phyloP scores from a whole-genome alignment of 2,888 invertebrate genomes.

The Hofmannophila pseudospretella region DNA sequence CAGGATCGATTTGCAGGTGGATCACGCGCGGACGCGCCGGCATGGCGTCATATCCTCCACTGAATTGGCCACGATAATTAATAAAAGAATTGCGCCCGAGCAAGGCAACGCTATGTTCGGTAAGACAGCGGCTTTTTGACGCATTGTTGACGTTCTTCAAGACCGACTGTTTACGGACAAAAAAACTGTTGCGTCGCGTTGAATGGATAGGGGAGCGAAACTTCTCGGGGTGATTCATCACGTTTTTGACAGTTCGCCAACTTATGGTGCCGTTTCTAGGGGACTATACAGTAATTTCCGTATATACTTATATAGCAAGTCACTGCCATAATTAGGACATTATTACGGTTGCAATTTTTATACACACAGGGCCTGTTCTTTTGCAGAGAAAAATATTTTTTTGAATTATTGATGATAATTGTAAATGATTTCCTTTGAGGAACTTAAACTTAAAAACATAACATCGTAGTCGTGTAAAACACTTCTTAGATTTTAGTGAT shows the following conservation, averaged over 20 bases:
- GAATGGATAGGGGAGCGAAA: slow-evolving; percentile 5
- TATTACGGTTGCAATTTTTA: no score
- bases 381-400: no score
- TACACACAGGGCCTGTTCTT: no score
- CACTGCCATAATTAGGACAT: no score
- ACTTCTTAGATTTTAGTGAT: no score
- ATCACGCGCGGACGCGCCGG: slow-evolving; percentile 60
- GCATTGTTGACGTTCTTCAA: slow-evolving; percentile 49
- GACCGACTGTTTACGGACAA: slow-evolving; percentile 23
- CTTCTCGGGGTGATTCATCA: slow-evolving; percentile 17
- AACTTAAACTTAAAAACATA: no score
- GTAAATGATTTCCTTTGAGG: no score
- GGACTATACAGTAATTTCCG: slow-evolving; percentile 4
- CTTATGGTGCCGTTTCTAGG: slow-evolving; percentile 12
- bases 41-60: slow-evolving; percentile 74
- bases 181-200: slow-evolving; percentile 20
- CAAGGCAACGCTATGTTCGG: slow-evolving; percentile 64
- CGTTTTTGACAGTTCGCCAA: slow-evolving; percentile 12
- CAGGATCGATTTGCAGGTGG: slow-evolving; percentile 61
- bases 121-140: slow-evolving; percentile 44
- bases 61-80: slow-evolving; percentile 70
- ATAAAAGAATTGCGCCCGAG: slow-evolving; percentile 71
- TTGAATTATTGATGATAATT: no score
- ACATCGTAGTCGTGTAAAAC: no score
- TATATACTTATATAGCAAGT: no score